These are phyloP conservation scores for Rhagoletis pomonella DNA, from an alignment of 1,140 invertebrate species.

Conservation along the genomic window DNA sequence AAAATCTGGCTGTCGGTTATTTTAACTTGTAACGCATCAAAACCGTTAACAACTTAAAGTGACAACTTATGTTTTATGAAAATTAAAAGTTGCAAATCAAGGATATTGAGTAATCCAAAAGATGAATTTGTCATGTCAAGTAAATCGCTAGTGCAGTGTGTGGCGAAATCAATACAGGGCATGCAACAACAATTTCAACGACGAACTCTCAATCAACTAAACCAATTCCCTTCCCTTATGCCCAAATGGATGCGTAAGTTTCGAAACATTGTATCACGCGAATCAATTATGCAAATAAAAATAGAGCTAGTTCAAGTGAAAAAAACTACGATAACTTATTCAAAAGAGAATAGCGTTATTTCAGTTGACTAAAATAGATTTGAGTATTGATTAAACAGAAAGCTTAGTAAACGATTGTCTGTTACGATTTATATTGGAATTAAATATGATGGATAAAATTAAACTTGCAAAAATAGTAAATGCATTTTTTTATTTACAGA, in stretches of 20 bases:
- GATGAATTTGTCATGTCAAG: constrained; percentile 8
- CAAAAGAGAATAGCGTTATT: background rate
- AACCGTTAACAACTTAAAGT: background rate
- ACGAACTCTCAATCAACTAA: background rate
- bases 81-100: background rate
- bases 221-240: background rate
- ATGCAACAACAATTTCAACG: constrained; percentile 40
- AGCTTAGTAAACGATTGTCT: background rate
- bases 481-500: too few species aligned
- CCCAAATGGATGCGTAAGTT: constrained; percentile 50
- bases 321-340: background rate
- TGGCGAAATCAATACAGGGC: constrained; percentile 48
- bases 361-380: background rate
- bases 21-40: background rate
- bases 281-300: too few species aligned
- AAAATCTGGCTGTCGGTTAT: background rate
- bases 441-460: too few species aligned
- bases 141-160: constrained; percentile 18
- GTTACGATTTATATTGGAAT: background rate
- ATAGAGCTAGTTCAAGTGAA: too few species aligned
- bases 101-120: constrained; percentile 33
- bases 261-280: background rate
- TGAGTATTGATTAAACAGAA: background rate
- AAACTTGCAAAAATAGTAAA: too few species aligned
- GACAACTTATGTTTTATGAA: constrained; percentile 11